These are phyloP conservation scores for Colius striatus DNA, from an alignment of 2,113 vertebrate species.

Conservation along the genomic window DNA sequence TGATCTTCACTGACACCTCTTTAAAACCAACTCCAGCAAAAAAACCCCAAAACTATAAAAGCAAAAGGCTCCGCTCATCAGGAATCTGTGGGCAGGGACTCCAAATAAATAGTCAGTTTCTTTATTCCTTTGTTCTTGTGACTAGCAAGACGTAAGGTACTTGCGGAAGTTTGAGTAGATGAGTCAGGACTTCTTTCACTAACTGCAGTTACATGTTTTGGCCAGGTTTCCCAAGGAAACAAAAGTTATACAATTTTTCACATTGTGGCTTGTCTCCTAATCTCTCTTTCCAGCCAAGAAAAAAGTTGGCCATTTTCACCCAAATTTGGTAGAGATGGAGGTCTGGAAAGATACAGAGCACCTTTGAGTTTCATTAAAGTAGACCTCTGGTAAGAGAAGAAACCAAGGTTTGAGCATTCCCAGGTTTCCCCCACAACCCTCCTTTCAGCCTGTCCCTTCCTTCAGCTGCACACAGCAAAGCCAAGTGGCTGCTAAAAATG, in stretches of 20 bases:
- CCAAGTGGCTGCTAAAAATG: not conserved
- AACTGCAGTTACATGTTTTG: slow-evolving; percentile 56
- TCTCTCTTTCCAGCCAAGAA: not conserved
- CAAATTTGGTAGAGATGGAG: not conserved
- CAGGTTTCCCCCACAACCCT: not conserved
- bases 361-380: not conserved
- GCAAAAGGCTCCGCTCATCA: not conserved
- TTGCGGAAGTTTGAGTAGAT: slow-evolving; percentile 49
- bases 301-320: not conserved
- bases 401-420: not conserved
- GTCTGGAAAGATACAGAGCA: not conserved
- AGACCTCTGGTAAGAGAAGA: not conserved
- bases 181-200: slow-evolving; percentile 43
- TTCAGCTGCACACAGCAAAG: not conserved
- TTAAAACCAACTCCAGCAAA: not conserved
- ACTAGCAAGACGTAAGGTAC: slow-evolving; percentile 9
- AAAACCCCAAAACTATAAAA: not conserved
- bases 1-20: not conserved
- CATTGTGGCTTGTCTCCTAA: slow-evolving; percentile 36
- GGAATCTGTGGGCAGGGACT: not conserved
- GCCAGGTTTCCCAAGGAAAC: slow-evolving; percentile 50
- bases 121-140: slow-evolving; percentile 10
- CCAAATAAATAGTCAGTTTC: not conserved
- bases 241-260: slow-evolving; percentile 42
- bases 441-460: not conserved